Evolutionary conservation across 92 coral and sea anemone species (phyloP), one percentile per base, ranked within the genome.

Genomic region (Virgularia gustaviana): DNA sequence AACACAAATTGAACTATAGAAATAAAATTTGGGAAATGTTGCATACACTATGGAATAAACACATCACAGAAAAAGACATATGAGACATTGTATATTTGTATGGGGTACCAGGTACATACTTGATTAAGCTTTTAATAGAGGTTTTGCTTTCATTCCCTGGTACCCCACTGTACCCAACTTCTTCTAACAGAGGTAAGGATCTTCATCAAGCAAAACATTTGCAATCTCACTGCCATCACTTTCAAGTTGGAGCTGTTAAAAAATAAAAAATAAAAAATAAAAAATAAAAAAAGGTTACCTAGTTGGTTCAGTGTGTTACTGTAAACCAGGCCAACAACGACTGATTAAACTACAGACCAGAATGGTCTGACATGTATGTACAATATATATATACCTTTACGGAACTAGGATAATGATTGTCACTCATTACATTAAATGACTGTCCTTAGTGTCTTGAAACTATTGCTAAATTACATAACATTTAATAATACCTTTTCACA

Each of bases 401-500:
- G n/a, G n/a, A n/a, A n/a, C n/a, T n/a, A n/a, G n/a, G n/a, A n/a
- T n/a, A n/a, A n/a, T n/a, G n/a, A n/a, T n/a, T n/a, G n/a, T n/a
- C n/a, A n/a, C n/a, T n/a, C n/a, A n/a, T n/a, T n/a, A n/a, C n/a
- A n/a, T n/a, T n/a, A n/a, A n/a, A n/a, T n/a, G n/a, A n/a, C n/a
- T n/a, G n/a, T n/a, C n/a, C n/a, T n/a, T n/a, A n/a, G n/a, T n/a
- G n/a, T n/a, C n/a, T n/a, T n/a, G n/a, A n/a, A n/a, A n/a, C n/a
- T n/a, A n/a, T n/a, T n/a, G n/a, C n/a, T 47, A 47, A 47, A 47
- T 47, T 47, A 15, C 7, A 47, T 47, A 25, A 19, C 22, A 47
- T 25, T 15, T 5, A 24, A 24, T 32, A 28, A 57, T 37, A 72
- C 83, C 83, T 79, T 79, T 47, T 68, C 38, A 58, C 72, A 79